Conservation (phyloP, 2,113 vertebrate species). For the Micromys minutus region DNA sequence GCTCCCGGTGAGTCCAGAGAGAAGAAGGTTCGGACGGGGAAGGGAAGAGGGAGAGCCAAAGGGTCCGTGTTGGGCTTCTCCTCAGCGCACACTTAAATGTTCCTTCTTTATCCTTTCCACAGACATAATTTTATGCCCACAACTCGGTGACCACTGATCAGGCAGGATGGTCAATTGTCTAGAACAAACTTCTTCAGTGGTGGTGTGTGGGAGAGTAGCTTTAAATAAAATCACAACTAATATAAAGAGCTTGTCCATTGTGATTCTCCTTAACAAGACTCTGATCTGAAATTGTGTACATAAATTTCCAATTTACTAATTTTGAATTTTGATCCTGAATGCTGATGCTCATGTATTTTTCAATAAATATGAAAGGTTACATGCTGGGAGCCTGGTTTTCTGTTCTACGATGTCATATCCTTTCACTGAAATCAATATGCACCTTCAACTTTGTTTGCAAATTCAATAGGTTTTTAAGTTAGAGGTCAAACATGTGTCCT, state of each 20-base stretch:
- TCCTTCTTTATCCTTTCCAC: not conserved
- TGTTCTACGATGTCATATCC: not conserved
- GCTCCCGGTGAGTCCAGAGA: slow-evolving; percentile 48
- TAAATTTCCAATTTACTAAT: not conserved
- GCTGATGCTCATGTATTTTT: not conserved
- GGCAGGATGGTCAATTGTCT: not conserved
- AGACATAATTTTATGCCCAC: not conserved
- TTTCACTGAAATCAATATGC: not conserved
- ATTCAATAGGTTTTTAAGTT: not conserved
- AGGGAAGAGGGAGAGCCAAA: slow-evolving; percentile 5
- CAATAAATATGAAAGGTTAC: not conserved
- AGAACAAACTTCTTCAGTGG: not conserved
- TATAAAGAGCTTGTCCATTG: not conserved
- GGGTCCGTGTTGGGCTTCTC: slow-evolving; percentile 67
- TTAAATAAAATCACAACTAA: not conserved
- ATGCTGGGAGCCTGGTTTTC: not conserved
- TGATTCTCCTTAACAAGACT: not conserved
- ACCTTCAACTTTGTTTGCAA: not conserved
- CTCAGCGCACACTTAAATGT: slow-evolving; percentile 69
- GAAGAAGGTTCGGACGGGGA: slow-evolving; percentile 57
- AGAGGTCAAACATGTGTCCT: not conserved
- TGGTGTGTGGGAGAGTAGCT: not conserved
- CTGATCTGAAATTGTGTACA: not conserved
- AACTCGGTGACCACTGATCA: not conserved
- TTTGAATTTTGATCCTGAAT: not conserved